A percentile compares a stretch with the other conserved stretches of the same genome.
Evolutionary conservation across 2,113 vertebrate genomes (phyloP).

Genomic region (Pterocles burchelli): DNA sequence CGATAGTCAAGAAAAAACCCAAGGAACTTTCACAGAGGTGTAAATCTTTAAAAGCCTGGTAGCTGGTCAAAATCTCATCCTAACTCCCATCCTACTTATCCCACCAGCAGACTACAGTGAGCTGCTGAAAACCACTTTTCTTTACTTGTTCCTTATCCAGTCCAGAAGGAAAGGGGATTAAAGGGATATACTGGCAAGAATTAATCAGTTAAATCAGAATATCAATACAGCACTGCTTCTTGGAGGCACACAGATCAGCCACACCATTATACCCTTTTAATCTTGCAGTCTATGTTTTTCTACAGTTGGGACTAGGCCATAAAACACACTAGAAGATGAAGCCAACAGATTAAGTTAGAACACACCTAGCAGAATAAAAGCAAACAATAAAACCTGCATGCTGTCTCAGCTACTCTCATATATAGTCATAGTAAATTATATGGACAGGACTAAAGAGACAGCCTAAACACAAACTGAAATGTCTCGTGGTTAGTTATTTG

Average conservation of each 20-base stretch:
- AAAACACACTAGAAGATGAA: neutral
- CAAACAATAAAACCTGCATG: neutral
- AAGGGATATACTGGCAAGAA: neutral
- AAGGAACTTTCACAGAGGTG: neutral
- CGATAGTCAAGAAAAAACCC: neutral
- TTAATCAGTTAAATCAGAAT: neutral
- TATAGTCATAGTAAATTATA: neutral
- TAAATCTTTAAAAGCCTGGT: neutral
- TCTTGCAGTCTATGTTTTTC: neutral
- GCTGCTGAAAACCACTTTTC: neutral
- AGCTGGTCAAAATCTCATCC: neutral
- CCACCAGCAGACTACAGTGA: neutral
- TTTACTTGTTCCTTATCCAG: neutral
- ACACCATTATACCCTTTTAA: neutral
- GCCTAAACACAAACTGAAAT: neutral
- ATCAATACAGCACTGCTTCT: neutral
- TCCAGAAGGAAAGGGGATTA: neutral
- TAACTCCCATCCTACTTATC: neutral
- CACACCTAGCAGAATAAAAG: neutral
- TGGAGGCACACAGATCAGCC: neutral
- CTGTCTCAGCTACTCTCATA: neutral
- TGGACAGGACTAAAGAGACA: neutral
- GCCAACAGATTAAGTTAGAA: neutral
- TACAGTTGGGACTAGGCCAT: neutral
- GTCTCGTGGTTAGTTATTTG: neutral